Base-by-base conservation (phyloP, 1,140 invertebrate species). In the Drosophila murphyi region DNA sequence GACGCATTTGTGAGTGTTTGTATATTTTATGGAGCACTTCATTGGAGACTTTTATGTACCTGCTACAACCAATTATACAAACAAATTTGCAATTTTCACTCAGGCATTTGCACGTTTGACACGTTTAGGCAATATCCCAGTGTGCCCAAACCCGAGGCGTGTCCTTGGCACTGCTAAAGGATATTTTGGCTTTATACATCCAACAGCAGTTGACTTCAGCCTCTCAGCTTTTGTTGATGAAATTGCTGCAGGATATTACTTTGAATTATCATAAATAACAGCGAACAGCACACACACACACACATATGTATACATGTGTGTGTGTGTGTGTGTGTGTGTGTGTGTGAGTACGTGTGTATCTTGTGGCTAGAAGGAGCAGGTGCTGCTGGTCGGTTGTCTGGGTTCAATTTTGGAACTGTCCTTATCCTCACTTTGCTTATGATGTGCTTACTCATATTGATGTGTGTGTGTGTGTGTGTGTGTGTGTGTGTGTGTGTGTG, bases 251-350 rank as follows among this genome's bases (percentile, higher is more conserved):
- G 83, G 83, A 88, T 89, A 88, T 88, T 88, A 88, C 83, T 88
- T 88, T 88, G 80, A 88, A 88, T 88, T 88, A 88, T 88, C 83
- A 88, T 88, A 88, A 88, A 88, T 88, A 88, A 83, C 83, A 35
- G 79, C 68, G 79, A 64, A 82, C 65, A 72, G 12, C 64, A 57
- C 61, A 59, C 73, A 56, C 45, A 50, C 8, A 37, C 28, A 50
- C 34, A 50, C 34, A 12, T 60, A 12, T 41, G 35, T 51, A 10
- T 7, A n/a, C 29, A 6, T 47, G 35, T 72, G 71, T 71, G 57
- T 52, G 39, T 3, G 57, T 52, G 45, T n/a, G n/a, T n/a, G n/a
- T 47, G 35, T 72, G 71, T 71, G 57, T 52, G 39, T 47, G 47
- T 45, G 31, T 70, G 56, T 67, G 61, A 57, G 39, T 43, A 39